Evolutionary conservation across 2,888 invertebrate species (phyloP), one percentile per base, ranked within the genome.

Genomic region (Pimpla rufipes): DNA sequence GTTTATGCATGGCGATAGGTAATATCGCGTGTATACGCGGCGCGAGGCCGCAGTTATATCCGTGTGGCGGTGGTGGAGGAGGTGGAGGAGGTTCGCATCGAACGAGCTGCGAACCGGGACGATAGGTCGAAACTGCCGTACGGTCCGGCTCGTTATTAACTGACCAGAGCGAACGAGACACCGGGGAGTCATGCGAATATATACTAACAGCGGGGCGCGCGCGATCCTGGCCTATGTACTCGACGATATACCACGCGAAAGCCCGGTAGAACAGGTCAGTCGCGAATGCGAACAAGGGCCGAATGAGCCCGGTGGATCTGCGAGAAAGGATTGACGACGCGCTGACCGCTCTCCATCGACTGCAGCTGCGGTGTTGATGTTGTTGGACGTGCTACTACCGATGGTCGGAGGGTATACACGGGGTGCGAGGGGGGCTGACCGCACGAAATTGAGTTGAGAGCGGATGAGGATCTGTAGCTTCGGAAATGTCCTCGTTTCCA

Each of bases 141-240:
- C 64, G 68, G 73, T 80, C 77, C 70, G 29, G 68, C 87, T 88
- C 89, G 92, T 90, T 92, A 93, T 92, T 93, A 93, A 90, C 92
- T 89, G 90, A 91, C 91, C 91, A 88, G 90, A 88, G 90, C 88
- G 88, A 93, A 93, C 91, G 93, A 93, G 92, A 90, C 93, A 91
- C 92, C 84, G 86, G 93, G 93, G 93, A 93, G 86, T 86, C 73
- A 74, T 85, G 74, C 35, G 70, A 45, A 18, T 16, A 37, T 45
- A 62, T 5, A n/a, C 62, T 18, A 62, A 62, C 62, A 62, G 62
- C 35, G 18, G n/a, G 5, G 29, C 29, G 29, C 29, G 29, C 2
- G 29, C 59, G 16, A 50, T 74, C 62, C 47, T 47, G 29, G 29
- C 29, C 5, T 29, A 29, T 29, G 5, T 29, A 2, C 5, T 2